Conservation (phyloP, 2,797 vertebrate genomes). For the Epinephelus coioides region DNA sequence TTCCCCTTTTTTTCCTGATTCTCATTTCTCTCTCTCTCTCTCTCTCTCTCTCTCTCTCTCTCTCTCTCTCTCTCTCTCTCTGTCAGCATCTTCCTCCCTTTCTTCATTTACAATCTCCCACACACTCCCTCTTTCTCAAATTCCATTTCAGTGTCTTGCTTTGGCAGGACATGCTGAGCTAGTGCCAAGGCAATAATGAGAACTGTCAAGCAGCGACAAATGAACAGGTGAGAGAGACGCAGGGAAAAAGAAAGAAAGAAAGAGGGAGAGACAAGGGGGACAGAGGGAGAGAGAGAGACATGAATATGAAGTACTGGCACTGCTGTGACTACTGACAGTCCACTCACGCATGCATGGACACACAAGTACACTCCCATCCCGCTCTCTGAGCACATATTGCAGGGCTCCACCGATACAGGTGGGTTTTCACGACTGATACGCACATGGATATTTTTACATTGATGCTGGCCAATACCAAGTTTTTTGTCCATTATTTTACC, state of each 20-base stretch:
- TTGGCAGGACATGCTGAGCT: slow-evolving; percentile 86
- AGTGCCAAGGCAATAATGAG: slow-evolving; percentile 87
- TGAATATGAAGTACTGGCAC: slow-evolving; percentile 78
- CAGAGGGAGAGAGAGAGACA: slow-evolving; percentile 62
- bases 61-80: slow-evolving; percentile 42
- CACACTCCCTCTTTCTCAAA: slow-evolving; percentile 75
- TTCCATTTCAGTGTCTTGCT: slow-evolving; percentile 83
- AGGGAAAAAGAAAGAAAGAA: slow-evolving; percentile 55
- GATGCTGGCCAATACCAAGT: not conserved
- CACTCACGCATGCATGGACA: slow-evolving; percentile 72
- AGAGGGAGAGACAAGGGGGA: slow-evolving; percentile 42
- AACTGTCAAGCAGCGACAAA: slow-evolving; percentile 87
- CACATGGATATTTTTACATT: not conserved
- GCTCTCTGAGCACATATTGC: slow-evolving; percentile 19
- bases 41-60: slow-evolving; percentile 43
- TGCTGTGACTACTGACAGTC: slow-evolving; percentile 74
- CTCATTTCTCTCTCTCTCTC: slow-evolving; percentile 35
- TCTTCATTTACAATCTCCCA: slow-evolving; percentile 78
- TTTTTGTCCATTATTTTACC: not conserved
- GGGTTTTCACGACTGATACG: not conserved
- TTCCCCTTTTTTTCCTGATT: slow-evolving; percentile 18
- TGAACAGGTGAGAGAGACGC: slow-evolving; percentile 85
- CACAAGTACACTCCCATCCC: slow-evolving; percentile 46
- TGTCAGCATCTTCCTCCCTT: slow-evolving; percentile 71
- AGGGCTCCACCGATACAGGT: not conserved